phyloP scores from a whole-genome alignment of 2,113 vertebrate species.

The Nasalis larvatus region DNA sequence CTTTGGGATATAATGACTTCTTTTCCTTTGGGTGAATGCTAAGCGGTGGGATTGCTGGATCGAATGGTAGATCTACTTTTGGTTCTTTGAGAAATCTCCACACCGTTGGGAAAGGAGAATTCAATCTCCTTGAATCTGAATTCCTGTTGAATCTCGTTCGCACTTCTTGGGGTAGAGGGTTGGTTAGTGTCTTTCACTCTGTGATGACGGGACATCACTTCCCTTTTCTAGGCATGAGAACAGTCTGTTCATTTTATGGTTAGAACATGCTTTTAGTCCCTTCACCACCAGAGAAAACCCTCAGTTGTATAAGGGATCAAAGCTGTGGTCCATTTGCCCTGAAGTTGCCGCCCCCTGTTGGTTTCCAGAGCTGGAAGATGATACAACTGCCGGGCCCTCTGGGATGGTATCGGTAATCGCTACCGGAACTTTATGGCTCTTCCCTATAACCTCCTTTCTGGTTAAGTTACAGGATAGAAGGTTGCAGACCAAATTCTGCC shows the following conservation, averaged over 20 bases:
- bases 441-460: not conserved
- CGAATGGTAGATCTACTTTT: no score
- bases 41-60: no score
- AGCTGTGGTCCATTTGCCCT: not conserved
- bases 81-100: no score
- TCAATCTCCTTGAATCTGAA: no score
- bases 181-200: not conserved
- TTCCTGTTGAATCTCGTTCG: not conserved
- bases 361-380: not conserved
- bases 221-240: not conserved
- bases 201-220: not conserved
- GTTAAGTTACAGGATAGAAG: not conserved
- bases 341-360: accelerated
- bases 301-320: not conserved
- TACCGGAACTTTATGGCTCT: not conserved
- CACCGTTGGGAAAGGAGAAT: no score
- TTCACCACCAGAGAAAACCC: not conserved
- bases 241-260: not conserved
- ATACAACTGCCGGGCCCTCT: not conserved
- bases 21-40: no score
- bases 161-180: not conserved
- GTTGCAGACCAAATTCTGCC: not conserved
- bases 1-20: no score
- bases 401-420: accelerated
- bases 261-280: not conserved